A percentile compares a stretch with the other conserved stretches of the same genome.
Evolutionary conservation across 37 sponge, comb jelly and placozoan species (phyloP).

Genomic region (Ephydatia muelleri): DNA sequence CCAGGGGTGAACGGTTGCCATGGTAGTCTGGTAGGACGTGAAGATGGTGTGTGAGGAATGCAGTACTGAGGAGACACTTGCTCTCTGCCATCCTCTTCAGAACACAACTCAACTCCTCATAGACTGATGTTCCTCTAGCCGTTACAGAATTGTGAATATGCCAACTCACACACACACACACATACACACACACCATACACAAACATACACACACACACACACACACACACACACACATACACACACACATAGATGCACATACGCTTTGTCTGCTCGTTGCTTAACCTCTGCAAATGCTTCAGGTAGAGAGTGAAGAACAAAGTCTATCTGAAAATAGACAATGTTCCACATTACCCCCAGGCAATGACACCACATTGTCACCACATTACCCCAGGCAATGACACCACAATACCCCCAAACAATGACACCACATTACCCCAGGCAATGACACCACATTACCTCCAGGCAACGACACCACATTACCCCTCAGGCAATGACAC

Average conservation of each 20-base stretch:
- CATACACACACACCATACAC: not conserved
- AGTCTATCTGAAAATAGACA: not conserved
- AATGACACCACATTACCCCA: no score
- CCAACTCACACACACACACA: conserved; percentile 5
- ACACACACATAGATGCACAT: not conserved
- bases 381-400: no score
- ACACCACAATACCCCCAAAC: no score
- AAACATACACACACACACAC: not conserved
- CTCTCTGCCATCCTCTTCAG: not conserved
- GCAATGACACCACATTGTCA: no score
- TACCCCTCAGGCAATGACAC: no score
- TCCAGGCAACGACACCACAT: no score
- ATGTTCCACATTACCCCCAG: no score
- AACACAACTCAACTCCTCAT: not conserved
- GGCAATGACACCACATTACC: no score
- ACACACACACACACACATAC: not conserved
- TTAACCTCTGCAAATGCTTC: not conserved
- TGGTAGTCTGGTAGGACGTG: conserved; percentile 81
- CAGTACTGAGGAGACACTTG: not conserved
- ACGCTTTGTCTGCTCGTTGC: not conserved
- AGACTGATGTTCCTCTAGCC: not conserved
- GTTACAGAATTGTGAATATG: not conserved
- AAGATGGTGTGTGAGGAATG: conserved; percentile 30
- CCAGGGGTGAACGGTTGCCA: conserved; percentile 90
- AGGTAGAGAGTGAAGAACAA: conserved; percentile 10